Evolutionary conservation across 2,113 vertebrate species (phyloP), one percentile per base, ranked within the genome.

Genomic region (Otolemur garnettii): DNA sequence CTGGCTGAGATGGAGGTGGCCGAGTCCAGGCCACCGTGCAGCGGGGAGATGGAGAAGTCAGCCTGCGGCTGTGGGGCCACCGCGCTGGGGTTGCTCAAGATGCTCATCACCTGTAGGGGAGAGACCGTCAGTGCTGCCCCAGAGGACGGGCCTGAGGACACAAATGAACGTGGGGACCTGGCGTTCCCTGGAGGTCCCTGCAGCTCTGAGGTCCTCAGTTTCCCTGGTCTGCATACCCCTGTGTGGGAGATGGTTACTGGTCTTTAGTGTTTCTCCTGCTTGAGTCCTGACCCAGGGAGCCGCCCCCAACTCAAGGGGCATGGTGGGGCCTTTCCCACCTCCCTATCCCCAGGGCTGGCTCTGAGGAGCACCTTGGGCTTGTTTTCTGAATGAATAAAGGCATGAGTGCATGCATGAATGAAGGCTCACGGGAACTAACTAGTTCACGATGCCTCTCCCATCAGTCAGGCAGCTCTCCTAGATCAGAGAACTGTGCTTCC

Each of bases 31-130:
- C 99, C 98, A 42, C 99, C 97, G 45, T 99, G 99, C 74, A 99
- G 99, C 1, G 99, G 99, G 60, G 99, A 99, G 98, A 99, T 99
- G 98, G 99, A 99, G 98, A 99, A 99, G 98, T 99, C 99, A 66
- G 99, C 99, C 99, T 99, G 99, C 10, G 99, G 97, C 98, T 99
- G 99, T 0, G 99, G 99, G 0, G 99, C 98, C 91, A 99, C 99
- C 0, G 98, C 99, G 0, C 99, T 98, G 97, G 99, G 99, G 98
- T 99, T 99, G 98, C 99, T 99, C 98, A 99, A 98, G 96, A 99
- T 99, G 97, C 99, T 99, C 99, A 99, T 99, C 97, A 99, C 99
- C 99, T 99, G 98, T 35, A 45, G 96, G 59, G 93, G 84, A 30
- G n/a, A 93, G 69, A 91, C 1, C 4, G 21, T 42, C 26, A 0